These are phyloP conservation scores for Crocidura indochinensis DNA, from an alignment of 2,797 vertebrate genomes.

Conservation along the genomic window DNA sequence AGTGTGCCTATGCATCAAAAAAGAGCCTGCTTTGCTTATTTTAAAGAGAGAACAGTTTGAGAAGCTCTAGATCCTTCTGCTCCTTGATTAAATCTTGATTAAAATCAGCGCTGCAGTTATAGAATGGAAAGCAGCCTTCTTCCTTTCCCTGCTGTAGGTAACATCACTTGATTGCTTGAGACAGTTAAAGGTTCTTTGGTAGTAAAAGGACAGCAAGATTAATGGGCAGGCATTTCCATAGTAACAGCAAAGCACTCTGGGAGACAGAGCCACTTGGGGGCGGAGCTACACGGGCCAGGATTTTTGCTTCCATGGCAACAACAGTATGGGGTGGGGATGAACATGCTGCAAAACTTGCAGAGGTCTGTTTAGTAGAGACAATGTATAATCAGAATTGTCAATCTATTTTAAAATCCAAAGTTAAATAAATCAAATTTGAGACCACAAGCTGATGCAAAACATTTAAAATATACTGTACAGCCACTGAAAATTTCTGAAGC, in stretches of 20 bases:
- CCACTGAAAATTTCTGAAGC: conserved; percentile 75
- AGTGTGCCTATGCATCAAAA: not conserved
- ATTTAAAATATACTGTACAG: conserved; percentile 74
- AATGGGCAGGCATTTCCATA: conserved; percentile 85
- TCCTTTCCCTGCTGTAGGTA: conserved; percentile 73
- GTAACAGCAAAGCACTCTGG: conserved; percentile 85
- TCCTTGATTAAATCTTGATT: conserved; percentile 83
- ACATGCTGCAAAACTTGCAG: conserved; percentile 62
- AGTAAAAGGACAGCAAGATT: conserved; percentile 84
- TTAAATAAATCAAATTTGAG: conserved; percentile 86
- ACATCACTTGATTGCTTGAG: conserved; percentile 84
- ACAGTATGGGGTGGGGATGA: conserved; percentile 72
- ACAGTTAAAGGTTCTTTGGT: conserved; percentile 83
- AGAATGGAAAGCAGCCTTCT: conserved; percentile 70
- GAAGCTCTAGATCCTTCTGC: conserved; percentile 62
- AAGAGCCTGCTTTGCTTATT: conserved; percentile 42
- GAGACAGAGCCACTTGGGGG: conserved; percentile 70
- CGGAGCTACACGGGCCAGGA: conserved; percentile 71
- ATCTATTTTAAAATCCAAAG: conserved; percentile 76
- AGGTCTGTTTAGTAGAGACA: conserved; percentile 47
- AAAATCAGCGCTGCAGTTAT: conserved; percentile 77
- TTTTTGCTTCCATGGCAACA: conserved; percentile 76
- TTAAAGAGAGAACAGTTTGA: conserved; percentile 52
- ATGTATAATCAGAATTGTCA: conserved; percentile 77
- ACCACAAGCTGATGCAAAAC: conserved; percentile 79